phyloP scores from a whole-genome alignment of 2,888 invertebrate species.

The Caradrina kadenii region DNA sequence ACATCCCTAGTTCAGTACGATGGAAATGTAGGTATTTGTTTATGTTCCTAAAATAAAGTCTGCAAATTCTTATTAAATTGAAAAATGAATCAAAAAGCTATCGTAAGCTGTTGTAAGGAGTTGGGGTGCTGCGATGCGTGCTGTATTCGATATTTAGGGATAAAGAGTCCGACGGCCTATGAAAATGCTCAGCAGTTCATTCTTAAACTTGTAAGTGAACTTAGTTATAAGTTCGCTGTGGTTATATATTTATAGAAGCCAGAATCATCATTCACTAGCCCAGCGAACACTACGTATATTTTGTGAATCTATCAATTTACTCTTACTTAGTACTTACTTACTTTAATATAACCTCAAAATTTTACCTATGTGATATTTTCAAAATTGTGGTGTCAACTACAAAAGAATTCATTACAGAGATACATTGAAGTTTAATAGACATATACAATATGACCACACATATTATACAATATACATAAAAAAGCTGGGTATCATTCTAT shows the following conservation, averaged over 20 bases:
- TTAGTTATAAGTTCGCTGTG: not conserved
- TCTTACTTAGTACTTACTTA: too few species aligned
- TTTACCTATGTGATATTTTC: too few species aligned
- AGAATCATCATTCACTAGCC: not conserved
- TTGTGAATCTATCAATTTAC: not conserved
- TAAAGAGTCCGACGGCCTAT: constrained; percentile 90
- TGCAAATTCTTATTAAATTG: not conserved
- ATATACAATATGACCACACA: too few species aligned
- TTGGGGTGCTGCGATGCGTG: constrained; percentile 93
- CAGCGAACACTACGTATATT: not conserved
- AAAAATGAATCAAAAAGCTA: constrained; percentile 85
- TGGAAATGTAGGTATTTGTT: too few species aligned
- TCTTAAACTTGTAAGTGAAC: constrained; percentile 82
- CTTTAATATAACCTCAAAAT: constrained; percentile 13
- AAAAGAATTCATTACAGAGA: too few species aligned
- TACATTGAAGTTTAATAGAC: too few species aligned
- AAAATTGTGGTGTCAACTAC: too few species aligned
- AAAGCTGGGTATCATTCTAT: too few species aligned
- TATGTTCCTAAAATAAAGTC: constrained; percentile 6
- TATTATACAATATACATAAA: too few species aligned
- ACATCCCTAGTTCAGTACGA: too few species aligned
- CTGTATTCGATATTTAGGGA: constrained; percentile 92
- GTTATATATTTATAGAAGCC: not conserved
- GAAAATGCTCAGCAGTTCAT: constrained; percentile 86
- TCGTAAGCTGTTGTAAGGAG: constrained; percentile 87